phyloP scores from a whole-genome alignment of 2,797 vertebrate genomes.

The Octomys mimax region DNA sequence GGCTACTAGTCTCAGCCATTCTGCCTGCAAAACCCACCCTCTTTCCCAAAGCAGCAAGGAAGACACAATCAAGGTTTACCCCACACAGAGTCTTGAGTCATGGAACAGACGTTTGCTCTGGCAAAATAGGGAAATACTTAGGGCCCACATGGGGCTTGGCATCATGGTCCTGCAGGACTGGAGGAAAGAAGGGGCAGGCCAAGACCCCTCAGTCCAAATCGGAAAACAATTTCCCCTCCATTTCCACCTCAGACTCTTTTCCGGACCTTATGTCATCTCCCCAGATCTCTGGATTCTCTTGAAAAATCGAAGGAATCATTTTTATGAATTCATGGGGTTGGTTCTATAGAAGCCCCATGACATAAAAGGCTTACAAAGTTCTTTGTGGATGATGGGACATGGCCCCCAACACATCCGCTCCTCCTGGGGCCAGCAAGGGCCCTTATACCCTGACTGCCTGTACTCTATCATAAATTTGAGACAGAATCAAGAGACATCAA shows the following conservation, averaged over 20 bases:
- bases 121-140: background rate
- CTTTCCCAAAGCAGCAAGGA: background rate
- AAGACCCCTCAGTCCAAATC: too few species aligned
- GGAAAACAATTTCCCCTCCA: background rate
- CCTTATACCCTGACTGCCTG: background rate
- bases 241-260: background rate
- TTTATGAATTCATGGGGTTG: background rate
- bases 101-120: background rate
- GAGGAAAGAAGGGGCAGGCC: background rate
- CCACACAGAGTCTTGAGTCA: background rate
- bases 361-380: background rate
- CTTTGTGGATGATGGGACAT: background rate
- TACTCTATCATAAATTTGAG: background rate
- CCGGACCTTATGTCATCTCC: background rate
- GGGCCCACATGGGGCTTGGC: background rate
- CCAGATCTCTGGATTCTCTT: background rate
- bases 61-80: background rate
- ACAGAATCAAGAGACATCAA: background rate
- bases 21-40: background rate
- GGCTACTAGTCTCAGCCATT: background rate
- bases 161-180: background rate
- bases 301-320: background rate
- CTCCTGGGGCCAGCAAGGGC: background rate
- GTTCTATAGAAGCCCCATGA: background rate
- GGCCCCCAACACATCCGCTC: too few species aligned